Evolutionary conservation across 2,797 vertebrate species (phyloP), one percentile per base, ranked within the genome.

Genomic region (Anguilla pacifica): DNA sequence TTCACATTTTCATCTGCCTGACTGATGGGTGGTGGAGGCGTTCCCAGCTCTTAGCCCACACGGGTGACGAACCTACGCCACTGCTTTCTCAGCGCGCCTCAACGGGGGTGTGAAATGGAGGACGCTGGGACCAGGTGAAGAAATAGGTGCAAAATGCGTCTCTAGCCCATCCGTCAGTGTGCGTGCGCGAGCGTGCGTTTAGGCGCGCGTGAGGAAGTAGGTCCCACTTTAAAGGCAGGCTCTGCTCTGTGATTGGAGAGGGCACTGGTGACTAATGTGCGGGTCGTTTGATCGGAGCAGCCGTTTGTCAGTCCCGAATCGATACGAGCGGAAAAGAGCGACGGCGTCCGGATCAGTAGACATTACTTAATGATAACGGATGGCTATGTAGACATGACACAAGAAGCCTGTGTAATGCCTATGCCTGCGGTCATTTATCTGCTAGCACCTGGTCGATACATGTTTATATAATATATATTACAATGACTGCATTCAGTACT

Each of bases 361-460:
- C 74, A 43, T 79, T 79, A 79, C 74, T 79, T 79, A 7, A 43
- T 79, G 74, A 22, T 79, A 79, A 79, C 19, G 74, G 74, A 79
- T 79, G 74, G 35, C 17, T 35, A 79, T 79, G 39, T 67, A 28
- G n/a, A 67, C 64, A 67, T 67, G 64, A 67, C 64, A 67, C 64
- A n/a, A 28, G 64, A n/a, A 67, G 64, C 64, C 64, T 67, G 64
- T 28, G 25, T 39, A 15, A 74, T 35, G 70, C 43, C 15, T 43
- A 79, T 79, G 35, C 31, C 31, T 43, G 17, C 15, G 35, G 70
- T 74, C 28, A 74, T 74, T 35, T 35, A 4, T 74, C 70, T 35
- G 11, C 2, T 35, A 74, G 70, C 11, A 35, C 31, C 2, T 74
- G 70, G 31, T 74, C 70, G 17, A 74, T 74, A 74, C n/a, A 74